Conservation (phyloP, 2,113 vertebrate genomes). For the Vimba vimba region DNA sequence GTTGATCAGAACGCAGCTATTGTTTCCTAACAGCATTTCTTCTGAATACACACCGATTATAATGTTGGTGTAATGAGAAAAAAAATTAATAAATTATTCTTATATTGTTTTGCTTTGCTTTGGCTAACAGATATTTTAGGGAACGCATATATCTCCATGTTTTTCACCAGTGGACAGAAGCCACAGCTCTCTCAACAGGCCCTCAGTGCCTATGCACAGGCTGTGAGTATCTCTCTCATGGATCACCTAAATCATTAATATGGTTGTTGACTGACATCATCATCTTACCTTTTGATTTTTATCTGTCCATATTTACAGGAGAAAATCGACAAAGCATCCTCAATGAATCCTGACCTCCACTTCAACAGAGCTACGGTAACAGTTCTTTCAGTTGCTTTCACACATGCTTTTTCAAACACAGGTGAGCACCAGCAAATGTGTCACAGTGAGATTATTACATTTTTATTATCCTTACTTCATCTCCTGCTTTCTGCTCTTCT, state of each 20-base stretch:
- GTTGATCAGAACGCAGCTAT: neutral
- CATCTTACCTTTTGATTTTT: neutral
- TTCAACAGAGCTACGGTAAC: slow-evolving; percentile 87
- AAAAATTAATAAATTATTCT: neutral
- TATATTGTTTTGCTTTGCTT: slow-evolving; percentile 5
- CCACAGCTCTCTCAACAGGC: slow-evolving; percentile 89
- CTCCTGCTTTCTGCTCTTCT: no score
- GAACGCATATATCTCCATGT: slow-evolving; percentile 88
- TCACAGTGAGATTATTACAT: neutral
- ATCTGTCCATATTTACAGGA: slow-evolving; percentile 71
- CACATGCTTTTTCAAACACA: neutral
- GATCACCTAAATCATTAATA: neutral
- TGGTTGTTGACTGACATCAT: neutral
- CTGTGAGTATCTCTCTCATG: slow-evolving; percentile 77
- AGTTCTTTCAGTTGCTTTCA: neutral
- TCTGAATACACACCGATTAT: neutral
- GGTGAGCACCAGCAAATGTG: neutral
- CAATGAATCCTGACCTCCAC: slow-evolving; percentile 86
- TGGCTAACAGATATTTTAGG: slow-evolving; percentile 84
- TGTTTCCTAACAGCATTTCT: neutral
- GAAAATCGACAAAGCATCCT: slow-evolving; percentile 82
- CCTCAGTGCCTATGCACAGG: slow-evolving; percentile 85
- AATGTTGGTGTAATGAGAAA: neutral
- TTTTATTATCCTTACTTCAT: no score
- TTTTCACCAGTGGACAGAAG: slow-evolving; percentile 88